Evolutionary conservation across 2,113 vertebrate genomes (phyloP).

Genomic region (Pelobates fuscus): DNA sequence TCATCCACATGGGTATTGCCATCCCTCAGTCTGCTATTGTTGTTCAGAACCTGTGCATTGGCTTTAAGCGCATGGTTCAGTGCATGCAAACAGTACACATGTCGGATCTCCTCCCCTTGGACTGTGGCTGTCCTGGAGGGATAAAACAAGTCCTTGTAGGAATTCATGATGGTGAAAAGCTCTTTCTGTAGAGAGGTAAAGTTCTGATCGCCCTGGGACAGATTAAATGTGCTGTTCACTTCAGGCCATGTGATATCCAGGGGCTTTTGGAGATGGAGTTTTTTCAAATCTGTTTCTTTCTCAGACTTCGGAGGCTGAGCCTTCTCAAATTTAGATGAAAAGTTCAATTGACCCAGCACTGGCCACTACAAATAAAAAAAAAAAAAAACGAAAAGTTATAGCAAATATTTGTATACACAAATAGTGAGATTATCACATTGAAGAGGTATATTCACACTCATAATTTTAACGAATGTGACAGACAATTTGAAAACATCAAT

Average conservation of each 20-base stretch:
- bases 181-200: slow-evolving; percentile 83
- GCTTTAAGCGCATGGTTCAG: slow-evolving; percentile 94
- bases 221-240: slow-evolving; percentile 68
- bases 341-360: slow-evolving; percentile 75
- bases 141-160: slow-evolving; percentile 86
- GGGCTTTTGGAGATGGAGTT: slow-evolving; percentile 79
- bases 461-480: too few species aligned
- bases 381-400: neutral
- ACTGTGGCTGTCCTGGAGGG: slow-evolving; percentile 76
- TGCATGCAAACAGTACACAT: slow-evolving; percentile 84
- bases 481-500: too few species aligned
- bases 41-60: slow-evolving; percentile 83
- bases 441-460: too few species aligned
- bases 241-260: slow-evolving; percentile 75
- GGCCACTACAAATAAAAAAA: slow-evolving; percentile 76
- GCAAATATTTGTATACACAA: neutral
- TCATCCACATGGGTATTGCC: slow-evolving; percentile 61
- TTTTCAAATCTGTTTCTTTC: slow-evolving; percentile 67
- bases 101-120: slow-evolving; percentile 78
- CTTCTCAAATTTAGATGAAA: slow-evolving; percentile 70
- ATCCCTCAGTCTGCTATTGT: slow-evolving; percentile 78
- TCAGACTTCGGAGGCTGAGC: slow-evolving; percentile 66
- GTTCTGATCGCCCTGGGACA: slow-evolving; percentile 46
- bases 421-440: neutral
- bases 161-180: slow-evolving; percentile 86